Base-by-base conservation (phyloP, 2,113 vertebrate genomes). In the Indri indri region DNA sequence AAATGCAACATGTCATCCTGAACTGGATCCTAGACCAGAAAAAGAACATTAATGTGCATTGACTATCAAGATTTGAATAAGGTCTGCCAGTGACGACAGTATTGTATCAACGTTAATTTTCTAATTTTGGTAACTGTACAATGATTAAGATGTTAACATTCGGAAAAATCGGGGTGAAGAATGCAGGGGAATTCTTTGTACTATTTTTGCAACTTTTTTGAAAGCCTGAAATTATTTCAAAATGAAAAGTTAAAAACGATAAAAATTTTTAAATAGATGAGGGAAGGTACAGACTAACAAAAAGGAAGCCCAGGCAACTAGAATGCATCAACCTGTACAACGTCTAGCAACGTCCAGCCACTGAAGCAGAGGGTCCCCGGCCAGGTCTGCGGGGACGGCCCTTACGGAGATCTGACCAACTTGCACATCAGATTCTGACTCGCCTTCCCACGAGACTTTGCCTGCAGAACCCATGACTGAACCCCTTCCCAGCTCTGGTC, bases 211-310 rank as follows among this genome's bases (percentile, higher is more conserved):
- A n/a, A 17, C 32, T 59, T 73, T 90, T 88, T 59, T 59, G 34
- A 88, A 97, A 88, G 47, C 45, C 47, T 88, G 54, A 88, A 77
- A 92, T 88, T 27, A 90, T 86, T 95, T 92, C 74, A 95, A 95
- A 95, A 87, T 14, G 42, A 81, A 79, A 97, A 54, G 32, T 85
- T 54, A 47, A 70, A 73, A 93, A 63, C 4, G 77, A 45, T 87
- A 63, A 73, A 70, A 77, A 77, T 14, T 27, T 74, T 76, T 11
- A 89, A 80, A 63, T 3, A 90, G 32, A 71, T 37, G 92, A 85
- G 18, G 50, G 95, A 95, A n/a, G 2, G 17, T 47, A 52, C 1
- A 3, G 40, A 66, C 12, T n/a, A 74, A 90, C 14, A 47, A 84
- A 83, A 74, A 92, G 54, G 54, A 93, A 82, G 23, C 20, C 50